These are phyloP conservation scores for Erethizon dorsatum DNA, from an alignment of 2,797 vertebrate genomes.

Conservation along the genomic window DNA sequence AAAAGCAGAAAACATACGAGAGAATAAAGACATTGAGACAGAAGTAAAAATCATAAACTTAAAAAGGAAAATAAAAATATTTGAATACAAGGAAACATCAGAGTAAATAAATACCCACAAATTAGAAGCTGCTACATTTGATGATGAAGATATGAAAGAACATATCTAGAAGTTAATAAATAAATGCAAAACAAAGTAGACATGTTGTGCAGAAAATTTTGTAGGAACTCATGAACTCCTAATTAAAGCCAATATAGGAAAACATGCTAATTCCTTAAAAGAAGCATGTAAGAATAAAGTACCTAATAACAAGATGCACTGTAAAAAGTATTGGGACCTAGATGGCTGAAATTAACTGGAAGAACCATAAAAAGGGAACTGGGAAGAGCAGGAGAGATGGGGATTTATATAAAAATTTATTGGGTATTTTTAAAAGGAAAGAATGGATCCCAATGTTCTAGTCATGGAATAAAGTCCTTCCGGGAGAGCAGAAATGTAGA, in stretches of 20 bases:
- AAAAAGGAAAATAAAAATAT: not conserved
- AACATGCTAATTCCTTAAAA: conserved; percentile 5
- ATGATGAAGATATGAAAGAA: not conserved
- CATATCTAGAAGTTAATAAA: conserved; percentile 51
- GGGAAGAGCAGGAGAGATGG: not conserved
- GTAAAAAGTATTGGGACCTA: not conserved
- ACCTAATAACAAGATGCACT: not conserved
- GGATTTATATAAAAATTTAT: conserved; percentile 2
- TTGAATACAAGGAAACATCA: not conserved
- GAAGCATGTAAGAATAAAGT: conserved; percentile 23
- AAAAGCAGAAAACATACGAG: not conserved
- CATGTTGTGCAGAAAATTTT: not conserved
- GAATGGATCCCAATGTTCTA: not conserved
- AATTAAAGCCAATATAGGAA: conserved; percentile 57
- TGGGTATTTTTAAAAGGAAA: not conserved
- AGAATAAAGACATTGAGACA: conserved; percentile 1
- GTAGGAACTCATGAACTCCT: not conserved
- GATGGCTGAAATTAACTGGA: not conserved
- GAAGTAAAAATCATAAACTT: not conserved
- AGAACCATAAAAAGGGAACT: not conserved
- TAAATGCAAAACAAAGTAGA: conserved; percentile 34
- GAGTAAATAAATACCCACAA: not conserved
- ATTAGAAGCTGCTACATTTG: not conserved
- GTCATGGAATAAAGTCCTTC: conserved; percentile 13
- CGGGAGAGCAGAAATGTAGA: conserved; percentile 55